Evolutionary conservation across 2,113 vertebrate genomes (phyloP).

Genomic region (Fulica atra): DNA sequence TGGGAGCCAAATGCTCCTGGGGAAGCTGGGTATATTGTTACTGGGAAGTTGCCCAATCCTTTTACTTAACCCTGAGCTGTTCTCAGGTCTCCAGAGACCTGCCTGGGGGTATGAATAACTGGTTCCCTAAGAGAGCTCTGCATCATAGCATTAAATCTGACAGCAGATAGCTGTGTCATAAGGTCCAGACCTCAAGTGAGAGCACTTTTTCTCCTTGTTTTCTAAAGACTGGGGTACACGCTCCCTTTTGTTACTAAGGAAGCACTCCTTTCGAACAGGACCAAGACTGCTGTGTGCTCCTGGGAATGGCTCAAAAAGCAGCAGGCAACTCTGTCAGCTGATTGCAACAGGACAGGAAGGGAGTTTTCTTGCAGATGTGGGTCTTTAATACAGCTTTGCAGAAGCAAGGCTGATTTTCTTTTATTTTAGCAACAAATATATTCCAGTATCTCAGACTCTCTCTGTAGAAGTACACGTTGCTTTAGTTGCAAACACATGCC

Average conservation of each 20-base stretch:
- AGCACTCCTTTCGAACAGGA: not conserved
- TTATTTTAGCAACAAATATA: not conserved
- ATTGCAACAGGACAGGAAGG: conserved; percentile 15
- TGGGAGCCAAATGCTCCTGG: not conserved
- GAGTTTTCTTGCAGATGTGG: conserved; percentile 18
- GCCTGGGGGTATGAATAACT: not conserved
- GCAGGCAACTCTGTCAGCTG: not conserved
- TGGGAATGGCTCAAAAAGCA: not conserved
- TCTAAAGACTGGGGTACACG: not conserved
- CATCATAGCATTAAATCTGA: not conserved
- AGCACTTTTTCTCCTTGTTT: not conserved
- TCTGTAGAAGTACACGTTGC: not conserved
- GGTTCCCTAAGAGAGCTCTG: not conserved
- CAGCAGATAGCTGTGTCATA: not conserved
- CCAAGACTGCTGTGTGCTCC: not conserved
- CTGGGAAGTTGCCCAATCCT: not conserved
- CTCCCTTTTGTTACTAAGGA: not conserved
- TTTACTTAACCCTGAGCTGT: not conserved
- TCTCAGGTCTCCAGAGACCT: not conserved
- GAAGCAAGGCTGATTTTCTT: not conserved
- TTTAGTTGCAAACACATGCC: not conserved
- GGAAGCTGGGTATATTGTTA: conserved; percentile 4
- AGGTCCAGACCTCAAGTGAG: not conserved
- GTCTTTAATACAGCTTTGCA: not conserved
- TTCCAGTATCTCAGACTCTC: not conserved